phyloP scores from a whole-genome alignment of 2,797 vertebrate species.

The Aselliscus stoliczkanus region DNA sequence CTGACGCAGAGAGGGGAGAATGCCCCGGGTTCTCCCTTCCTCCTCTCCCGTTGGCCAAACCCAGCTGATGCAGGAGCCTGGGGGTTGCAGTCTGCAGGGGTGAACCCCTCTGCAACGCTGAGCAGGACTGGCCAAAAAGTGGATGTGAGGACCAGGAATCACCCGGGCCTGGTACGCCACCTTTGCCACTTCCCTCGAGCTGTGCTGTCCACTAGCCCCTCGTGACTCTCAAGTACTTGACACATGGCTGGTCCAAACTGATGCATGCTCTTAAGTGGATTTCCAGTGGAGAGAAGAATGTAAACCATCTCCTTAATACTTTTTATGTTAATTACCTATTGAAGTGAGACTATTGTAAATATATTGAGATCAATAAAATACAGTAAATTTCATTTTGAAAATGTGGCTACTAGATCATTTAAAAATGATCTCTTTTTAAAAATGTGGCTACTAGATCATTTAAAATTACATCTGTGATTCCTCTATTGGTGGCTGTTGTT shows the following conservation, averaged over 20 bases:
- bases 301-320: not conserved
- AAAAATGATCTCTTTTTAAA: not conserved
- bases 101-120: not conserved
- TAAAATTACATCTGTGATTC: not conserved
- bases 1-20: not conserved
- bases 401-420: not conserved
- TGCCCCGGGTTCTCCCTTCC: not conserved
- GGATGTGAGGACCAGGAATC: not conserved
- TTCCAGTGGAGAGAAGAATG: not conserved
- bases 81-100: not conserved
- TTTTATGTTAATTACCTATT: not conserved
- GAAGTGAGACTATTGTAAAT: not conserved
- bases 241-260: no score
- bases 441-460: not conserved
- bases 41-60: not conserved
- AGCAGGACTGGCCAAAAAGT: no score
- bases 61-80: not conserved
- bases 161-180: fast-evolving
- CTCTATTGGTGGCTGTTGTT: not conserved
- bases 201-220: not conserved
- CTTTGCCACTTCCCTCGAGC: not conserved
- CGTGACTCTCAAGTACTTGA: not conserved
- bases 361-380: not conserved
- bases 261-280: not conserved
- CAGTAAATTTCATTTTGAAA: not conserved